Percentiles rank a stretch among this genome's conserved stretches.
These are phyloP conservation scores for Ramphastos sulfuratus DNA, from an alignment of 2,113 vertebrate species.

Conservation along the genomic window DNA sequence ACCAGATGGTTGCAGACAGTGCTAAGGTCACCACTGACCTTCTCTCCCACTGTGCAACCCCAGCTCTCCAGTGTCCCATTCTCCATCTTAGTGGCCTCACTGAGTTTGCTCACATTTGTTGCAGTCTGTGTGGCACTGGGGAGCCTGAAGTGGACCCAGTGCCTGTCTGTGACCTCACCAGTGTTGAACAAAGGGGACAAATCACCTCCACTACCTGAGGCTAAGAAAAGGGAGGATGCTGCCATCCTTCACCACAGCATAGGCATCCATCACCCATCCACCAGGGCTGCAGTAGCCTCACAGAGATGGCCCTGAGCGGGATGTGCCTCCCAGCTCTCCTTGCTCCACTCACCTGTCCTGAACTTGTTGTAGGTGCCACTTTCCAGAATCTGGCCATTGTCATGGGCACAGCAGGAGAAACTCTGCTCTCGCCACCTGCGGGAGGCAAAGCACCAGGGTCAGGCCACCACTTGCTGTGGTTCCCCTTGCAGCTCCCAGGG, in stretches of 20 bases:
- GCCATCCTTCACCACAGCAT: neutral
- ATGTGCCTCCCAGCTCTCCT: neutral
- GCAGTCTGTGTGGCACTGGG: neutral
- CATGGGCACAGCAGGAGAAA: constrained; percentile 73
- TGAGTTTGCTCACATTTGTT: neutral
- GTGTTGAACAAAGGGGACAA: neutral
- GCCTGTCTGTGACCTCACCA: neutral
- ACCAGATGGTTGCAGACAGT: neutral
- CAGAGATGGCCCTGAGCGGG: neutral
- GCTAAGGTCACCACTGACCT: neutral
- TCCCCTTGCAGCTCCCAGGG: neutral
- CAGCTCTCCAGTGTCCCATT: neutral
- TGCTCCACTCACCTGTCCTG: constrained; percentile 76
- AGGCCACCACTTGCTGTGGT: neutral
- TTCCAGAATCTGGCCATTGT: constrained; percentile 63
- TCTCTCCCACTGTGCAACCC: neutral
- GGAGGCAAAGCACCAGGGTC: neutral
- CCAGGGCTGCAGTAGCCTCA: rapidly evolving
- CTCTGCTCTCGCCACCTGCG: constrained; percentile 85
- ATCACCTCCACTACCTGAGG: neutral
- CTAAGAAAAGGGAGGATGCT: neutral
- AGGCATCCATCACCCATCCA: neutral
- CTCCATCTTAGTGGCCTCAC: neutral
- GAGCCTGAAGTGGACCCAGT: neutral
- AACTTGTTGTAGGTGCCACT: constrained; percentile 85